These are phyloP conservation scores for Anoplophora glabripennis DNA, from an alignment of 1,140 invertebrate species.

Conservation along the genomic window DNA sequence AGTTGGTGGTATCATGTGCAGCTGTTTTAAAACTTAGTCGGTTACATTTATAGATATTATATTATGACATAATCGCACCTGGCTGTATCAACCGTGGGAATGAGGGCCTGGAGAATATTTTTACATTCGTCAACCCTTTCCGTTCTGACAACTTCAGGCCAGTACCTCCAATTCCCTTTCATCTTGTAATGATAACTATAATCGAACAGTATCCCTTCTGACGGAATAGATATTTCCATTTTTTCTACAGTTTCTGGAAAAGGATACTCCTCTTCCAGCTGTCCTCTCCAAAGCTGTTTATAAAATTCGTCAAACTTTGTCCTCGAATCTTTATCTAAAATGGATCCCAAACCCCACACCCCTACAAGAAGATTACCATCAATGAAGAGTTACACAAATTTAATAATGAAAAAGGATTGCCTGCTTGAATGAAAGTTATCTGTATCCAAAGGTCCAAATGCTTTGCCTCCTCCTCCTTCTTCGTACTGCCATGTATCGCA, in stretches of 20 bases:
- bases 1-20: too few relatives aligned
- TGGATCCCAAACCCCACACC: conserved; percentile 78
- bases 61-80: too few relatives aligned
- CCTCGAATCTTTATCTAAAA: conserved; percentile 69
- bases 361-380: background rate
- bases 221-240: conserved; percentile 69
- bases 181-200: conserved; percentile 69
- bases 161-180: conserved; percentile 75
- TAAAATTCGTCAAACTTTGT: conserved; percentile 71
- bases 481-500: conserved; percentile 56
- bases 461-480: conserved; percentile 61
- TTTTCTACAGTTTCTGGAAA: conserved; percentile 66
- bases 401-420: conserved; percentile 43
- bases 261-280: conserved; percentile 56
- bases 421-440: conserved; percentile 71
- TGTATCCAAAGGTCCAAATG: conserved; percentile 68
- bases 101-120: conserved; percentile 71
- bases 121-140: conserved; percentile 58
- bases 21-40: too few relatives aligned
- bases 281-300: conserved; percentile 56
- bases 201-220: conserved; percentile 74
- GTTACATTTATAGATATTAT: too few relatives aligned
- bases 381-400: background rate
- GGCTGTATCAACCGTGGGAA: conserved; percentile 83
- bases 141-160: conserved; percentile 62